Conservation (phyloP, 2,888 invertebrate species). For the Leptinotarsa tumamoca region DNA sequence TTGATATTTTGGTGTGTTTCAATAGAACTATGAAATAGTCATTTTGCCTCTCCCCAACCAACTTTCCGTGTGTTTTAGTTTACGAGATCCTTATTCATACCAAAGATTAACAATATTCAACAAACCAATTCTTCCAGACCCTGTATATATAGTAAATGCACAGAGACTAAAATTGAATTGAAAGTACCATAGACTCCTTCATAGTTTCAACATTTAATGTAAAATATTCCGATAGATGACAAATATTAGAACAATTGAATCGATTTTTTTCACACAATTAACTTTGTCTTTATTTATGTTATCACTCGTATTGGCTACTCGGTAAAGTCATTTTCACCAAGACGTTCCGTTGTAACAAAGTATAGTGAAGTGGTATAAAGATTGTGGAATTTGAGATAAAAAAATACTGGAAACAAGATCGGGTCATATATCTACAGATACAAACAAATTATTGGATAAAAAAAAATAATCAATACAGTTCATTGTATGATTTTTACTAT, state of each 20-base stretch:
- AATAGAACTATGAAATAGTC: too few relatives aligned
- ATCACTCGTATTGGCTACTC: neutral
- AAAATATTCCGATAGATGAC: constrained; percentile 12
- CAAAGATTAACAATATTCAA: neutral
- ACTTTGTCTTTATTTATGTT: constrained; percentile 1
- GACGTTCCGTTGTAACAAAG: neutral
- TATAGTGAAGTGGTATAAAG: neutral
- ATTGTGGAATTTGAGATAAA: neutral
- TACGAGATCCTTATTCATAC: neutral
- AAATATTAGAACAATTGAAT: constrained; percentile 16
- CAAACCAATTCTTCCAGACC: neutral
- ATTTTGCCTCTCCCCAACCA: too few relatives aligned
- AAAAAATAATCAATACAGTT: too few relatives aligned
- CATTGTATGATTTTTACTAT: too few relatives aligned
- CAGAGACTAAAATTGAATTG: neutral
- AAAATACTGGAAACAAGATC: neutral
- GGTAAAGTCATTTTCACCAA: neutral
- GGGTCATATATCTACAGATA: too few relatives aligned
- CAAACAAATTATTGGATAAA: too few relatives aligned
- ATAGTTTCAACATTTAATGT: constrained; percentile 3
- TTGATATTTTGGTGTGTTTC: too few relatives aligned
- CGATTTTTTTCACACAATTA: neutral
- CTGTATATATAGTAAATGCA: neutral
- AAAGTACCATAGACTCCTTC: neutral
- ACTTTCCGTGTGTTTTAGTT: too few relatives aligned